Conservation (phyloP, 2,888 invertebrate genomes). For the Spicauda simplicius region DNA sequence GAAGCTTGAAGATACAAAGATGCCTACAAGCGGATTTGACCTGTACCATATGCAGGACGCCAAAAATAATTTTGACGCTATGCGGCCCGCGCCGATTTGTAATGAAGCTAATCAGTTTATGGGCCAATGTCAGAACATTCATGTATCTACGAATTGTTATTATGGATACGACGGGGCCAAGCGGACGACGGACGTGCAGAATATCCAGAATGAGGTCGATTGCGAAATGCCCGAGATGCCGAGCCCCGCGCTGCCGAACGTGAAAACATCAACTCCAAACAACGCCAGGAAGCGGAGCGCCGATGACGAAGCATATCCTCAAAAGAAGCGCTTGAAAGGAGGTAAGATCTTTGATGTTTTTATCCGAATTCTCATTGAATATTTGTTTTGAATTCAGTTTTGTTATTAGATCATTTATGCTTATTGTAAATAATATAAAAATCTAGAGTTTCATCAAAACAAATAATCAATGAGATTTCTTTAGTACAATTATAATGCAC, state of each 20-base stretch:
- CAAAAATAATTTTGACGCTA: conserved; percentile 77
- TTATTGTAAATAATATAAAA: neutral
- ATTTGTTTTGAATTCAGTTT: conserved; percentile 15
- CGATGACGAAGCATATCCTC: conserved; percentile 64
- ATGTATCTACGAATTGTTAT: conserved; percentile 81
- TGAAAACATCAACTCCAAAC: conserved; percentile 48
- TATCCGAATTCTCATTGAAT: conserved; percentile 61
- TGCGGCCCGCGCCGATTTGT: conserved; percentile 75
- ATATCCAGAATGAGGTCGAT: conserved; percentile 49
- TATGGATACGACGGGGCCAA: conserved; percentile 76
- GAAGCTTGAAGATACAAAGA: conserved; percentile 45
- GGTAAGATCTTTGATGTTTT: conserved; percentile 63
- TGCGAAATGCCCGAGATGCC: conserved; percentile 44
- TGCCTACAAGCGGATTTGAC: conserved; percentile 75
- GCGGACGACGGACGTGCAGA: conserved; percentile 55
- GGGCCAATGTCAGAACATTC: conserved; percentile 75
- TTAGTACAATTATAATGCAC: neutral
- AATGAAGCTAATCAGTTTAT: conserved; percentile 65
- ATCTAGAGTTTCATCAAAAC: conserved; percentile 1
- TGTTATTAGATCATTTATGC: neutral
- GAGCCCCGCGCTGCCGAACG: conserved; percentile 43
- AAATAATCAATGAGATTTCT: conserved; percentile 55
- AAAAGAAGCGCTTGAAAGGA: conserved; percentile 73
- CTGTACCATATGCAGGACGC: conserved; percentile 71
- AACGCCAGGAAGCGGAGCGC: conserved; percentile 73